Percentiles rank a stretch among this genome's conserved stretches.
phyloP scores from a whole-genome alignment of 2,888 invertebrate genomes.

The Hyles lineata region DNA sequence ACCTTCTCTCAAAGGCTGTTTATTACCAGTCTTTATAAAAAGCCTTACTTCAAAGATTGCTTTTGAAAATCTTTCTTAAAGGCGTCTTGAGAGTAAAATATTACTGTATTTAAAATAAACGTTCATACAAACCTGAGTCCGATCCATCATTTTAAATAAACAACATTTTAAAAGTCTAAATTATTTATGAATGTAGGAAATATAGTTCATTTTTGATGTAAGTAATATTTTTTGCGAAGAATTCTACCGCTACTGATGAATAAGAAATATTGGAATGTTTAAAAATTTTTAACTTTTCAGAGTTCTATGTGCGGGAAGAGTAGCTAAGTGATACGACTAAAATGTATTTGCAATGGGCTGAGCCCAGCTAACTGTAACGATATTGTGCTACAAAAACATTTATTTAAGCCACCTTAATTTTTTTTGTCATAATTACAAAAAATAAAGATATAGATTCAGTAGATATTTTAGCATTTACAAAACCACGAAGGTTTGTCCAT shows the following conservation, averaged over 20 bases:
- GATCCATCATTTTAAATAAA: neutral
- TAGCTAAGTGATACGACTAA: neutral
- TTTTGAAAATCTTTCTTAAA: too few relatives aligned
- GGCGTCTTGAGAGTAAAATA: too few relatives aligned
- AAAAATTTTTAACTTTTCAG: neutral
- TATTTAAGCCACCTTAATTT: too few relatives aligned
- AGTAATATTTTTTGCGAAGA: conserved; percentile 4
- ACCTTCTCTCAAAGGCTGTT: too few relatives aligned
- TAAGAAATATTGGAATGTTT: conserved; percentile 8
- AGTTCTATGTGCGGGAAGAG: too few relatives aligned
- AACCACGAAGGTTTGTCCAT: too few relatives aligned
- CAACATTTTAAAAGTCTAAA: neutral
- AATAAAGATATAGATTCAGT: too few relatives aligned
- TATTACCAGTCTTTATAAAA: too few relatives aligned
- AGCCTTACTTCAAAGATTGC: too few relatives aligned
- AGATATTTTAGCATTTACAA: too few relatives aligned
- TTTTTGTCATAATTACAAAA: too few relatives aligned
- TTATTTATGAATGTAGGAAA: neutral
- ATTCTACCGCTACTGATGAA: neutral
- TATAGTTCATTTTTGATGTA: conserved; percentile 3
- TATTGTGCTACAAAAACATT: too few relatives aligned
- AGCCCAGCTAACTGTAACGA: neutral
- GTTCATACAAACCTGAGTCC: neutral
- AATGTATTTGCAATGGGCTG: neutral
- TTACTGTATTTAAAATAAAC: neutral